Evolutionary conservation across 2,888 invertebrate species (phyloP), one percentile per base, ranked within the genome.

Genomic region (Melipona bicolor): DNA sequence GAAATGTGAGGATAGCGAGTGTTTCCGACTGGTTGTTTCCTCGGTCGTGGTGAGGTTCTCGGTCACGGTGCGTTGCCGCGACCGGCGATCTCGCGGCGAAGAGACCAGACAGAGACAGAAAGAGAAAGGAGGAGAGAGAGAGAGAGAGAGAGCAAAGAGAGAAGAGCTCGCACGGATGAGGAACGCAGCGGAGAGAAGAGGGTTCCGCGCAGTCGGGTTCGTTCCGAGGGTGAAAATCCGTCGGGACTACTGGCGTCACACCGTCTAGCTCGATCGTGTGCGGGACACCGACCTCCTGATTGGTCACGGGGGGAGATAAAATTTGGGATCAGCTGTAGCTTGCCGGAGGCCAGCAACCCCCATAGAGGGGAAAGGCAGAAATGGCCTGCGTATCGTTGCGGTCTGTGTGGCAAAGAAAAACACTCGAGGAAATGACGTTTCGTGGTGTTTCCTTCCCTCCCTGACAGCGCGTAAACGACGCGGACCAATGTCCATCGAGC

Each of bases 191-290:
- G 77, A 77, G 64, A 49, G 69, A 56, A 65, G 65, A 71, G 67
- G 79, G 81, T 71, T 75, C 54, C 79, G 85, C 83, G 83, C 79
- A 79, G 67, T 43, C 76, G 79, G 56, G 79, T 65, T 70, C 76
- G 87, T 88, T 88, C 79, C 84, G 84, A 85, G 89, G 89, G 87
- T 92, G 91, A 90, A 91, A 91, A 91, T 91, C 90, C 89, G 81
- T 81, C 88, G 89, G 84, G 88, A 87, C 87, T 84, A 64, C 79
- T 62, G 89, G 89, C 89, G 89, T 88, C 89, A 88, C 88, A 88
- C 90, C 77, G 89, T 89, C 89, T 89, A 90, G 86, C 84, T 86
- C 75, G 71, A 81, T 84, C 87, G 77, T 79, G 76, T 75, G 72
- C 77, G 83, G 89, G 82, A 87, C 88, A 76, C 79, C 88, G 89